Base-by-base conservation (phyloP, 2,113 vertebrate species). In the Malurus cyaneus region DNA sequence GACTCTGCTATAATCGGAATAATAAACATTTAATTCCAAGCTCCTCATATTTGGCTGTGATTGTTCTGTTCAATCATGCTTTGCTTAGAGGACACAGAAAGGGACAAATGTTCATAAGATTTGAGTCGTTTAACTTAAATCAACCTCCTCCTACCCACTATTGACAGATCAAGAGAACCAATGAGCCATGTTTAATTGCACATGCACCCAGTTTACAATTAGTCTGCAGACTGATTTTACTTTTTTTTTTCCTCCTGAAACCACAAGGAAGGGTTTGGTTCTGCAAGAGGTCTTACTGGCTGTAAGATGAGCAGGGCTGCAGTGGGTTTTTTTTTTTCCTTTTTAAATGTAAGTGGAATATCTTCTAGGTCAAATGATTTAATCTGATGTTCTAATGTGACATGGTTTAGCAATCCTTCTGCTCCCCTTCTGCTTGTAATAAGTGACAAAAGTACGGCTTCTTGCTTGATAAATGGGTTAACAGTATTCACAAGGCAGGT, bases 351-450 rank as follows among this genome's bases (percentile, higher is more conserved):
- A 72, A 81, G 83, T 81, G 70, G 88, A 89, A 73, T 94, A 93
- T 93, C 92, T 95, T 92, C 94, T 93, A 94, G 97, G 94, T 97
- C 96, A 97, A 95, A 82, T 92, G 86, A 92, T 94, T 97, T 96
- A 96, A 96, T 96, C 90, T 85, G 79, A 88, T 94, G 79, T 84
- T 96, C 73, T 96, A 94, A 87, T 88, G 88, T 93, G 91, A 92
- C 88, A 92, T 34, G 91, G 65, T 95, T 92, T 95, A 91, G 86
- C 81, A 92, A 92, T 95, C 88, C 84, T 94, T 94, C 89, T 95
- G 93, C 77, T 96, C 80, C 83, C 92, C 72, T 95, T 93, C 95
- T 88, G 86, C 96, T 94, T 80, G 29, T 80, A 84, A 52, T 91
- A 93, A 93, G 92, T 91, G 94, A 91, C 92, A 95, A 92, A 94